Evolutionary conservation across 2,113 vertebrate genomes (phyloP).

Genomic region (Eclectus roratus): DNA sequence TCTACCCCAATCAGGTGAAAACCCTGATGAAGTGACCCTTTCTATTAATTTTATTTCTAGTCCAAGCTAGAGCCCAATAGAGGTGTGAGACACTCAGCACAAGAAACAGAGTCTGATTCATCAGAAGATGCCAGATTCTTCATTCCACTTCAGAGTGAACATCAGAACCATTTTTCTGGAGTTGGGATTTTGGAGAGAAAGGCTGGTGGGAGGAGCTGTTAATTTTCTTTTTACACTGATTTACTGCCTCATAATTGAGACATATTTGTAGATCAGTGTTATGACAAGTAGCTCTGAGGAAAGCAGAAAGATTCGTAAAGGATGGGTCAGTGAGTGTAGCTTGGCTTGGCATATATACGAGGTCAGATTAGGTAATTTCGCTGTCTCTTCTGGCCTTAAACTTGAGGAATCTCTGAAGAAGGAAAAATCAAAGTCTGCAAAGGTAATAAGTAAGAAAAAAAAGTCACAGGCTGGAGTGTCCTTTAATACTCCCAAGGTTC

Average conservation of each 20-base stretch:
- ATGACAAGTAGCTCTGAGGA: background rate
- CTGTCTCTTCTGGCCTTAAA: background rate
- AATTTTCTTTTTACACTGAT: background rate
- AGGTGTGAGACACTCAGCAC: background rate
- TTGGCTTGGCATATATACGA: background rate
- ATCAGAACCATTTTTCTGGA: background rate
- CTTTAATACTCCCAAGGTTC: background rate
- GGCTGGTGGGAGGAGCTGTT: background rate
- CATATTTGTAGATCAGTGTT: background rate
- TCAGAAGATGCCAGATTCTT: background rate
- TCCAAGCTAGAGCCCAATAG: background rate
- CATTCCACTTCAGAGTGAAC: background rate
- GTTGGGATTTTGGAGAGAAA: background rate
- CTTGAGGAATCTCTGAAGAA: background rate
- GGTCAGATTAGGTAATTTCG: background rate
- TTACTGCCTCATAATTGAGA: background rate
- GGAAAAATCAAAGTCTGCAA: background rate
- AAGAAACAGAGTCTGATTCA: background rate
- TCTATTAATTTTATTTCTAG: background rate
- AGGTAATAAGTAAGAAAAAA: background rate
- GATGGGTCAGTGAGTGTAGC: background rate
- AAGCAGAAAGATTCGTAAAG: background rate
- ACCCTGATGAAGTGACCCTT: background rate
- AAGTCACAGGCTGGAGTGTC: background rate
- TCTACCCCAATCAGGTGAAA: background rate